phyloP scores from a whole-genome alignment of 2,888 invertebrate species.

The Liodrosophila aerea region DNA sequence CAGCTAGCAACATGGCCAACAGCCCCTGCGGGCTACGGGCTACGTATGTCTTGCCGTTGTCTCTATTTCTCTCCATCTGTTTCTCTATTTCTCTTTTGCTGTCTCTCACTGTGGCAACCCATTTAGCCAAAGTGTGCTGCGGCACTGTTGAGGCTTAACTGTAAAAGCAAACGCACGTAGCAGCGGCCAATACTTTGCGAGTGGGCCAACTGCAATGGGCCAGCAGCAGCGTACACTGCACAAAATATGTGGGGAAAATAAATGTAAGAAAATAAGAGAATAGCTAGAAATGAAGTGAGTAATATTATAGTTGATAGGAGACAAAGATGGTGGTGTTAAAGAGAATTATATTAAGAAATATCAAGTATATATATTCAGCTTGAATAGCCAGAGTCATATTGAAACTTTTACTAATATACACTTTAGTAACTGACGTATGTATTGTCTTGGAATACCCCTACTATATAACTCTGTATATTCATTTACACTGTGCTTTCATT shows the following conservation, averaged over 20 bases:
- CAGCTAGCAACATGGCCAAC: slow-evolving; percentile 47
- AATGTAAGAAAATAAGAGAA: too few species aligned
- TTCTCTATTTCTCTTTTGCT: not conserved
- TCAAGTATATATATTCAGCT: too few species aligned
- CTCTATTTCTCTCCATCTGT: not conserved
- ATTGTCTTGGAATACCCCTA: too few species aligned
- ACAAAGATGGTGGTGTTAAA: too few species aligned
- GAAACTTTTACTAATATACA: too few species aligned
- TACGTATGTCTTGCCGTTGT: slow-evolving; percentile 16
- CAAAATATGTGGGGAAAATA: not conserved
- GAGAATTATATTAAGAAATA: too few species aligned
- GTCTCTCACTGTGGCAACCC: slow-evolving; percentile 48
- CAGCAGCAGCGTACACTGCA: not conserved
- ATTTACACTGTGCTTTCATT: too few species aligned
- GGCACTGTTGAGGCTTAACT: slow-evolving; percentile 54
- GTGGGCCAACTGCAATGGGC: slow-evolving; percentile 47
- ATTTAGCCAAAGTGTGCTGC: slow-evolving; percentile 64
- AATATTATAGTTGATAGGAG: too few species aligned
- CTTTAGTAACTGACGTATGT: too few species aligned
- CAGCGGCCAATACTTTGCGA: slow-evolving; percentile 4
- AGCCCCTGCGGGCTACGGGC: slow-evolving; percentile 35
- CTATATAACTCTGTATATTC: too few species aligned
- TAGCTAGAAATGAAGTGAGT: too few species aligned
- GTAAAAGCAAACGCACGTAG: slow-evolving; percentile 73
- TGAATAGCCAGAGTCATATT: too few species aligned